Conservation (phyloP, 1,140 invertebrate genomes). For the Ericerus pela region DNA sequence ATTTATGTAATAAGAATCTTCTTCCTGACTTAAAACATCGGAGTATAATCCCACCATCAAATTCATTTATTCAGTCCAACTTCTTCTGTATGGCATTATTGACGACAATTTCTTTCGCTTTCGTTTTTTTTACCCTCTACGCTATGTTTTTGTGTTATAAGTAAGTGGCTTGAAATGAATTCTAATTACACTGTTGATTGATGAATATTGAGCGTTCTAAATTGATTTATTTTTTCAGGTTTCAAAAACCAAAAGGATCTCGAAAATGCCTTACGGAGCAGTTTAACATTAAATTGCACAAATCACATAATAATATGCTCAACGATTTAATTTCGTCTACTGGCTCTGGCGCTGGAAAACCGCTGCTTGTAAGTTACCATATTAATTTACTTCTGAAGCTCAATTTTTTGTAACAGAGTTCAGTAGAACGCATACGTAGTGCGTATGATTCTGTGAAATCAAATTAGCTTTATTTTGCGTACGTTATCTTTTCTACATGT, state of each 20-base stretch:
- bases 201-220: background rate
- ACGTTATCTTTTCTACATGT: too few species aligned
- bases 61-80: background rate
- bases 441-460: too few species aligned
- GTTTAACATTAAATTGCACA: background rate
- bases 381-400: background rate
- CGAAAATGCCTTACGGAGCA: background rate
- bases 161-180: background rate
- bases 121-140: background rate
- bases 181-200: background rate
- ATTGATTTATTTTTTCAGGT: background rate
- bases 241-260: background rate
- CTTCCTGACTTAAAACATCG: background rate
- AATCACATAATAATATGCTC: background rate
- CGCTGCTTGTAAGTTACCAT: background rate
- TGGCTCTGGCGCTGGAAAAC: background rate
- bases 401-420: too few species aligned
- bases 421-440: too few species aligned
- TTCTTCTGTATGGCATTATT: background rate
- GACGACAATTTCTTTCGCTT: background rate
- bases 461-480: too few species aligned
- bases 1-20: conserved; percentile 3
- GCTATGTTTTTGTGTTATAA: background rate
- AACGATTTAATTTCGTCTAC: background rate
- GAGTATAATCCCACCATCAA: background rate